Conservation (phyloP, 1,140 invertebrate species). For the Cyrtorhinus lividipennis region DNA sequence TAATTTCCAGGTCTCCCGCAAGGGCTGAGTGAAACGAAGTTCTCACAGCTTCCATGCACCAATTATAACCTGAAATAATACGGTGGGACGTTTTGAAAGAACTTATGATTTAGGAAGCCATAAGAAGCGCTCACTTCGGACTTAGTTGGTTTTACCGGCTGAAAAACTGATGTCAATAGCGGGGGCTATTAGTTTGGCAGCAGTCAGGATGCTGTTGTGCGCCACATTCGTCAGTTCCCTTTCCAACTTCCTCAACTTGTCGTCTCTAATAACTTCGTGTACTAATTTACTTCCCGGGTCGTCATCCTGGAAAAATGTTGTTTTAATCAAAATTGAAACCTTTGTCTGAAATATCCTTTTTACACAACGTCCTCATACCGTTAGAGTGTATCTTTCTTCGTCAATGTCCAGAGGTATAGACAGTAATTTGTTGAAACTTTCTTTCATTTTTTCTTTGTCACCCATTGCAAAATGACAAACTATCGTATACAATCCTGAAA, state of each 20-base stretch:
- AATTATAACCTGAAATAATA: constrained; percentile 40
- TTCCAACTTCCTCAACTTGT: constrained; percentile 62
- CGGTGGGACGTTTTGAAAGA: background rate
- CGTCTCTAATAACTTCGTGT: constrained; percentile 62
- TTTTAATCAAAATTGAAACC: background rate
- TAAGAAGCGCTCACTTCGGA: too few relatives aligned
- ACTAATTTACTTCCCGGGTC: constrained; percentile 55
- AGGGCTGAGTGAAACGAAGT: constrained; percentile 57
- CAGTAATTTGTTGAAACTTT: constrained; percentile 76
- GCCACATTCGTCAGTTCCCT: constrained; percentile 57
- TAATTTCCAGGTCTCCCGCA: constrained; percentile 82
- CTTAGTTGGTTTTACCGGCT: too few relatives aligned
- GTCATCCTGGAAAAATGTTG: constrained; percentile 40
- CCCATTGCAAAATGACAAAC: constrained; percentile 86
- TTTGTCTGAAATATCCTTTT: background rate
- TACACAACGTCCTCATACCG: constrained; percentile 14
- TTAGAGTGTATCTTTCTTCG: constrained; percentile 49
- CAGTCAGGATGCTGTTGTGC: constrained; percentile 71
- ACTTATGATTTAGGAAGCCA: background rate
- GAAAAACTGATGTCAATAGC: constrained; percentile 65
- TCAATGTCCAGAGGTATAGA: constrained; percentile 72
- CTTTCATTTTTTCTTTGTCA: constrained; percentile 89
- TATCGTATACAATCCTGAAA: constrained; percentile 64
- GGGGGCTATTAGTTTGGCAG: constrained; percentile 83
- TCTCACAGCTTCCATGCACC: constrained; percentile 67